phyloP scores from a whole-genome alignment of 2,113 vertebrate genomes.

The Pseudolaguvia tuberculata region DNA sequence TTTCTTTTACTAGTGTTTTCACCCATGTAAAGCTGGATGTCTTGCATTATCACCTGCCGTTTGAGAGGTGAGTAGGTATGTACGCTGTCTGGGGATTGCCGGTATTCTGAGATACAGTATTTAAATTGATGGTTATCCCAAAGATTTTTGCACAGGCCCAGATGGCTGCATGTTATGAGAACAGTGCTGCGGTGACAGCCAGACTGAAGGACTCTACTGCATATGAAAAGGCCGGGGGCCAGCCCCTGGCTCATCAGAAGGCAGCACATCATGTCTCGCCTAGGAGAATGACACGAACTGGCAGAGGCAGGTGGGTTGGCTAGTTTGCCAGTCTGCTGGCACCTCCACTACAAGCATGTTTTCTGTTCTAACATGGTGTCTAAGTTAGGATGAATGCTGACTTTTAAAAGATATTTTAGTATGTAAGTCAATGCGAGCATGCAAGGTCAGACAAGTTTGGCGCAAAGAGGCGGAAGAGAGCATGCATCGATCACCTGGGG shows the following conservation, averaged over 20 bases:
- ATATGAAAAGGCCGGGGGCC: constrained; percentile 37
- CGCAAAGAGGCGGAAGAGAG: neutral
- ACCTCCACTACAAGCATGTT: constrained; percentile 44
- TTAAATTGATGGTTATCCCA: constrained; percentile 46
- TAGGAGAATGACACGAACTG: constrained; percentile 38
- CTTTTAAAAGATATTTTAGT: constrained; percentile 52
- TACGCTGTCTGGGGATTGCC: constrained; percentile 22
- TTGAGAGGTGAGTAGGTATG: constrained; percentile 19
- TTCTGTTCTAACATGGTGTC: constrained; percentile 51
- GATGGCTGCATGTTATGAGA: constrained; percentile 43
- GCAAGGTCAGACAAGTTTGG: constrained; percentile 41
- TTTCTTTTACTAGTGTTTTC: constrained; percentile 9
- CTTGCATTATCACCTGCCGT: constrained; percentile 42
- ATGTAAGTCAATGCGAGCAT: too few relatives aligned
- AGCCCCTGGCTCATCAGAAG: constrained; percentile 54
- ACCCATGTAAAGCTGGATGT: constrained; percentile 37
- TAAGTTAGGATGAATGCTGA: constrained; percentile 46
- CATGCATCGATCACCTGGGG: constrained; percentile 5
- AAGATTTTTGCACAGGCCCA: constrained; percentile 29
- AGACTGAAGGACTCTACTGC: constrained; percentile 33
- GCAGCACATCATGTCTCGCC: constrained; percentile 47
- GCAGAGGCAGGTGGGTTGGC: constrained; percentile 53
- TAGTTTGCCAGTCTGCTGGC: constrained; percentile 51
- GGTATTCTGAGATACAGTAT: constrained; percentile 29
- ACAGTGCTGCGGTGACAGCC: constrained; percentile 40